Conservation (phyloP, 2,113 vertebrate genomes). For the Pedetes capensis region DNA sequence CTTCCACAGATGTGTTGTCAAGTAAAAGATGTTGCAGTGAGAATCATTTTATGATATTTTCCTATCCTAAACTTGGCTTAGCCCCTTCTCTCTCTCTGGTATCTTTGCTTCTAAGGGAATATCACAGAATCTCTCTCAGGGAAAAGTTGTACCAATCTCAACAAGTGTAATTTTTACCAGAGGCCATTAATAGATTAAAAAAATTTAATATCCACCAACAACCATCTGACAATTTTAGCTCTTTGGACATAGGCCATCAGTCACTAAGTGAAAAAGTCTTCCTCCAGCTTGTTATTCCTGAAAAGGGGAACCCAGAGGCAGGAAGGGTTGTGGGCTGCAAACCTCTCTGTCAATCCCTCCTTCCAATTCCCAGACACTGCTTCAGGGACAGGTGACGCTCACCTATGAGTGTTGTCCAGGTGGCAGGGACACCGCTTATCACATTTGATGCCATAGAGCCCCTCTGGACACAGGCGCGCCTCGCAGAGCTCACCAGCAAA, state of each 20-base stretch:
- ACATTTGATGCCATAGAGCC: slow-evolving; percentile 92
- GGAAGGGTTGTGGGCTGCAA: not conserved
- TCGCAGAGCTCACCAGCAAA: slow-evolving; percentile 91
- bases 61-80: not conserved
- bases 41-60: slow-evolving; percentile 47
- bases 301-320: not conserved
- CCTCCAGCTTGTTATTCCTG: not conserved
- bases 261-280: not conserved
- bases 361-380: not conserved
- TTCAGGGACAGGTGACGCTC: slow-evolving; percentile 10
- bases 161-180: not conserved
- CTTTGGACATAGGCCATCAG: not conserved
- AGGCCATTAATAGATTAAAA: not conserved
- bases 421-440: slow-evolving; percentile 92
- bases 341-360: not conserved
- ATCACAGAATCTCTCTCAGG: slow-evolving; percentile 42
- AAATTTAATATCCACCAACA: not conserved
- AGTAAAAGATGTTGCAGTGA: slow-evolving; percentile 33
- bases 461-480: slow-evolving; percentile 89
- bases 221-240: not conserved
- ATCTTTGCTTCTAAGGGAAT: slow-evolving; percentile 34
- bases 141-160: not conserved
- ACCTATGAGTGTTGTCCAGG: slow-evolving; percentile 90
- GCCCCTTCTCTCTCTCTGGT: not conserved
- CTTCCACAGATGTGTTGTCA: slow-evolving; percentile 51